Evolutionary conservation across 2,113 vertebrate species (phyloP).

Genomic region (Ageneiosus marmoratus): DNA sequence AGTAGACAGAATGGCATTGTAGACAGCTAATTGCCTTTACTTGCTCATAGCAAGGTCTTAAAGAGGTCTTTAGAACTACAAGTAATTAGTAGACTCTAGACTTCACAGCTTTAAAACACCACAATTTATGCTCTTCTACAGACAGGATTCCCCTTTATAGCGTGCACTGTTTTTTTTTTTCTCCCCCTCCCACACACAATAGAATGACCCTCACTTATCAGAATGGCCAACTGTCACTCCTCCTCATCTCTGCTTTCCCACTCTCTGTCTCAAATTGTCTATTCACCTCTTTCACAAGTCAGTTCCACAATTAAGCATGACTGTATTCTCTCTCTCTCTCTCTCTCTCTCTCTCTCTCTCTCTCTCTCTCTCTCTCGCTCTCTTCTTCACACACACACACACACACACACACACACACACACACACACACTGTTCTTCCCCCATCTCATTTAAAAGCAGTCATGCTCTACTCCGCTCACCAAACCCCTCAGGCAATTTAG

Average conservation of each 20-base stretch:
- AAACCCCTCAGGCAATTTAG: slow-evolving; percentile 77
- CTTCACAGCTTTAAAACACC: neutral
- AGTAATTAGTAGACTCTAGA: slow-evolving; percentile 9
- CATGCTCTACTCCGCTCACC: slow-evolving; percentile 70
- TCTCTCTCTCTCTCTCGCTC: neutral
- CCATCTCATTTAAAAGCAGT: slow-evolving; percentile 71
- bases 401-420: neutral
- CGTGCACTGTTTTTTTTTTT: neutral
- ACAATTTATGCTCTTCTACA: neutral
- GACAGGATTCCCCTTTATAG: slow-evolving; percentile 5
- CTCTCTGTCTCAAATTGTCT: neutral
- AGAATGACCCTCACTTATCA: slow-evolving; percentile 17
- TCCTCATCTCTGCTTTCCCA: neutral
- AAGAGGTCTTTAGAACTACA: neutral
- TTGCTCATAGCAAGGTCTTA: neutral
- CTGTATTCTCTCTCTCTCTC: neutral
- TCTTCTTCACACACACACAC: neutral
- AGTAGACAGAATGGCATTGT: neutral
- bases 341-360: slow-evolving; percentile 13
- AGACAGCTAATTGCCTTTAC: neutral
- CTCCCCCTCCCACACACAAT: slow-evolving; percentile 21
- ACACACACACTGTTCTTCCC: slow-evolving; percentile 23
- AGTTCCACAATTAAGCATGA: slow-evolving; percentile 20
- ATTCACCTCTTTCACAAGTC: slow-evolving; percentile 28
- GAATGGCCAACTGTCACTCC: slow-evolving; percentile 19